Conservation (phyloP, 2,888 invertebrate species). For the Pegoplata infirma region DNA sequence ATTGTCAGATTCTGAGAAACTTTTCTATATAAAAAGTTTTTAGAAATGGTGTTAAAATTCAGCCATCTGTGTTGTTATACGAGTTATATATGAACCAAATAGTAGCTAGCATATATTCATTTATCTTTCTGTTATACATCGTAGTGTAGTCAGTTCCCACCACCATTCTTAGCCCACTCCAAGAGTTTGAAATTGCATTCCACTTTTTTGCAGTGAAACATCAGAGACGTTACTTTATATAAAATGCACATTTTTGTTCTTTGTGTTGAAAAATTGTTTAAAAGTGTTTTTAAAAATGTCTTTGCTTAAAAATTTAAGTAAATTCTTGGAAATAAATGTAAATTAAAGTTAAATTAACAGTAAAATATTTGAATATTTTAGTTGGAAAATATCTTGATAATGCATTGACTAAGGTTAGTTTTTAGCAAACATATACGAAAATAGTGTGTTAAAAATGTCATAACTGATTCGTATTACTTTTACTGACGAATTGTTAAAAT, state of each 20-base stretch:
- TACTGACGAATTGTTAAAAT: too few species aligned
- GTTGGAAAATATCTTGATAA: too few species aligned
- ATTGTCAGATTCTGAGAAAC: too few species aligned
- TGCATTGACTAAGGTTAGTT: too few species aligned
- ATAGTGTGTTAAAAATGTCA: too few species aligned
- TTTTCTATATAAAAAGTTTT: too few species aligned
- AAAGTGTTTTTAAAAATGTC: neutral
- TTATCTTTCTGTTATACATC: neutral
- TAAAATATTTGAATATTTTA: too few species aligned
- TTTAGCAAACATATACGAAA: too few species aligned
- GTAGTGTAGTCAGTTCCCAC: neutral
- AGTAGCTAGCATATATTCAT: neutral
- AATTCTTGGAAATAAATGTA: neutral
- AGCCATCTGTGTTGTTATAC: neutral
- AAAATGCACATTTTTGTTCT: neutral
- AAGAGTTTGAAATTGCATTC: neutral
- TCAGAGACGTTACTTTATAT: neutral
- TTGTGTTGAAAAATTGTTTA: neutral
- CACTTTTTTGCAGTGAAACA: neutral
- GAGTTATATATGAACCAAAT: neutral
- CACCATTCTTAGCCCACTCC: neutral
- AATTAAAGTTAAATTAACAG: conserved; percentile 8
- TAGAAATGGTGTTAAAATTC: neutral
- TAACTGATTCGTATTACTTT: too few species aligned
- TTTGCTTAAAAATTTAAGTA: neutral